A percentile compares a stretch with the other conserved stretches of the same genome.
phyloP scores from a whole-genome alignment of 2,113 vertebrate species.

The Trochalopteron elliotii region DNA sequence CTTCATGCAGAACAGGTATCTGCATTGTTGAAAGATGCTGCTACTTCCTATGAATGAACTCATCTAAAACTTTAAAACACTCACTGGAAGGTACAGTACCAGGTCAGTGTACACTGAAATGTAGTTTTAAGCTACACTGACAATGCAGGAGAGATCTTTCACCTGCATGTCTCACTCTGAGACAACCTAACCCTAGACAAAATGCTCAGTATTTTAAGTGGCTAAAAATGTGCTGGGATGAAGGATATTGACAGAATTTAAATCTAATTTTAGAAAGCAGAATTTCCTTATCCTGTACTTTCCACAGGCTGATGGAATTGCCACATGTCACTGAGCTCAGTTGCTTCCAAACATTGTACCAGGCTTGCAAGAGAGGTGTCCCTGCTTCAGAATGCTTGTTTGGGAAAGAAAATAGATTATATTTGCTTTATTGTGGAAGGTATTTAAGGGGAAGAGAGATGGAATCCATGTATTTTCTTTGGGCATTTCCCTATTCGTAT shows the following conservation, averaged over 20 bases:
- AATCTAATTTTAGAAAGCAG: background rate
- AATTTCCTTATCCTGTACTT: background rate
- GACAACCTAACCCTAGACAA: background rate
- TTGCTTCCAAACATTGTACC: background rate
- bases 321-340: accelerated
- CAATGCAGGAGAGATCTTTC: background rate
- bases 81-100: background rate
- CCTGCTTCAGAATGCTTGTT: background rate
- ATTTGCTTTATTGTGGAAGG: background rate
- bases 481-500: background rate
- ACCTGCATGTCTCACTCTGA: background rate
- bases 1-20: background rate
- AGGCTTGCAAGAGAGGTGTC: background rate
- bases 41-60: background rate
- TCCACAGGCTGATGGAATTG: background rate
- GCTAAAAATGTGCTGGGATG: background rate
- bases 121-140: background rate
- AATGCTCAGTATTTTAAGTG: background rate
- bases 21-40: background rate
- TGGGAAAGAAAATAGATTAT: background rate
- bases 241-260: background rate
- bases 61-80: background rate
- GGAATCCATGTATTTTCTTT: background rate
- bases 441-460: background rate
- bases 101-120: background rate